Evolutionary conservation across 2,888 invertebrate genomes (phyloP).

Genomic region (Lasiommata megera): DNA sequence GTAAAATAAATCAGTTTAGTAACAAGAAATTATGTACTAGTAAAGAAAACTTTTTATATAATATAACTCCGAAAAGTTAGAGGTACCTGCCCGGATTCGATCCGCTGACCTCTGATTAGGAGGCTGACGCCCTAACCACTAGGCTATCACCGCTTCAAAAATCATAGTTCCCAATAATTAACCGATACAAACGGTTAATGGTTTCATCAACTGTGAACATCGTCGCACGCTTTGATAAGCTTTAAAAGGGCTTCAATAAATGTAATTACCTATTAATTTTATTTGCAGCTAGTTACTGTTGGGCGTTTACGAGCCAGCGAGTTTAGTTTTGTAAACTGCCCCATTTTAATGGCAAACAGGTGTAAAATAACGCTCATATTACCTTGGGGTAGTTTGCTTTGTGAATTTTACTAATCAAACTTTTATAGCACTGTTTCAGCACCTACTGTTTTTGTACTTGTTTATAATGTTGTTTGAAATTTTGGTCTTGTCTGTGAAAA

Average conservation of each 20-base stretch:
- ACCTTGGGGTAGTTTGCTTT: constrained; percentile 20
- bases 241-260: constrained; percentile 21
- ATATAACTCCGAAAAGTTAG: too few species aligned
- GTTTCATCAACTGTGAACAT: constrained; percentile 21
- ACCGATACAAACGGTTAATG: too few species aligned
- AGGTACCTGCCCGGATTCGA: too few species aligned
- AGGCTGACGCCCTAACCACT: too few species aligned
- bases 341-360: constrained; percentile 24
- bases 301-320: constrained; percentile 15
- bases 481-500: constrained; percentile 4
- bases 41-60: too few species aligned
- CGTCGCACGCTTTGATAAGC: constrained; percentile 13
- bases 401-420: constrained; percentile 27
- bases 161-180: too few species aligned
- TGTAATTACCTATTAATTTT: constrained; percentile 22
- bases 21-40: too few species aligned
- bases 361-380: constrained; percentile 28
- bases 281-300: constrained; percentile 25
- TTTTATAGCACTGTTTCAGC: constrained; percentile 21
- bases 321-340: constrained; percentile 28
- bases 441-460: constrained; percentile 15
- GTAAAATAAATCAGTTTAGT: too few species aligned
- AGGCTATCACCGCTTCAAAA: too few species aligned
- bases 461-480: constrained; percentile 4
- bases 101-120: too few species aligned